Conservation (phyloP, 2,888 invertebrate genomes). For the Gerosis bhagava region DNA sequence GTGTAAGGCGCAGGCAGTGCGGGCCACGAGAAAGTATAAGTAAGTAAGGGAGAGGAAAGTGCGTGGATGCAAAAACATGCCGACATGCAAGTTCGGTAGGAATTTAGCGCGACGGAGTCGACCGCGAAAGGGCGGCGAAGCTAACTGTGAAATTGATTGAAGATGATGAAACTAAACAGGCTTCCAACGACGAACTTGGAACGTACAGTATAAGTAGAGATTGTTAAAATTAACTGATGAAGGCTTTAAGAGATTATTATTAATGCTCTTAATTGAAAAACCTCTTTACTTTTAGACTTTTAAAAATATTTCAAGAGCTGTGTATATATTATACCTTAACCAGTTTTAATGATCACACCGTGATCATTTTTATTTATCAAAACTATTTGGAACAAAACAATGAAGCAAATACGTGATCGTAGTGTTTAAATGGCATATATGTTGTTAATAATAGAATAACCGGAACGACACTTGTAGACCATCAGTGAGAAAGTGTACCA, state of each 20-base stretch:
- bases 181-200: too few species aligned
- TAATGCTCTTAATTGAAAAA: too few species aligned
- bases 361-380: too few species aligned
- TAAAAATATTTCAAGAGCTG: too few species aligned
- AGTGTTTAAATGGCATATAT: slow-evolving; percentile 37
- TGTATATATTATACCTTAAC: too few species aligned
- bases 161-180: slow-evolving; percentile 11
- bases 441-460: slow-evolving; percentile 52
- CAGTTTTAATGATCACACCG: too few species aligned
- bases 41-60: slow-evolving; percentile 68
- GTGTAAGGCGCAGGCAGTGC: slow-evolving; percentile 31
- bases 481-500: slow-evolving; percentile 53
- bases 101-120: slow-evolving; percentile 49
- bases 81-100: slow-evolving; percentile 43
- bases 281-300: too few species aligned
- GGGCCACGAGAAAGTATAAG: slow-evolving; percentile 62
- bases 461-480: slow-evolving; percentile 46
- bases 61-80: slow-evolving; percentile 64
- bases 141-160: slow-evolving; percentile 23
- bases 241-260: too few species aligned
- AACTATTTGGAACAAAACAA: too few species aligned
- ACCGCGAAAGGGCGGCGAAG: slow-evolving; percentile 10
- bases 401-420: slow-evolving; percentile 49
- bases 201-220: too few species aligned
- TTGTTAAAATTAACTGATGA: too few species aligned